These are phyloP conservation scores for Ormia ochracea DNA, from an alignment of 2,888 invertebrate species.

Conservation along the genomic window DNA sequence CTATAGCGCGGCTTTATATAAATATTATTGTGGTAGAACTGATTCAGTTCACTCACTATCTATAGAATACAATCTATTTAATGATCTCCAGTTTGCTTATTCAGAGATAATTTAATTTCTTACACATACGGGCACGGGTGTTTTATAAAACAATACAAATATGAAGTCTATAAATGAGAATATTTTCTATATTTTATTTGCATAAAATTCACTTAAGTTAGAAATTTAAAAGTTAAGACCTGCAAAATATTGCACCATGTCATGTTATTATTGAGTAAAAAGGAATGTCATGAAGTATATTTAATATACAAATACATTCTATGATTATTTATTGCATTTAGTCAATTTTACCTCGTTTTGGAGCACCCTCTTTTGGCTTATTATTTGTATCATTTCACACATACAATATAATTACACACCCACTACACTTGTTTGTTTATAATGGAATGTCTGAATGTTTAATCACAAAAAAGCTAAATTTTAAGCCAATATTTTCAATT, in stretches of 20 bases:
- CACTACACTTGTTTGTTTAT: conserved; percentile 23
- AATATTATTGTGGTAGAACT: conserved; percentile 11
- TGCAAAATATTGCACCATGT: too few species aligned
- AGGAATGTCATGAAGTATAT: too few species aligned
- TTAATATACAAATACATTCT: too few species aligned
- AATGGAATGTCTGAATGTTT: not conserved
- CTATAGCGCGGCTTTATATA: not conserved
- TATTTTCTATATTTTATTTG: too few species aligned
- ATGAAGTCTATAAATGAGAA: not conserved
- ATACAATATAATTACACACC: conserved; percentile 7
- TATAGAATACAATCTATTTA: conserved; percentile 18
- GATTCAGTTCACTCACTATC: conserved; percentile 13
- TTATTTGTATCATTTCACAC: not conserved
- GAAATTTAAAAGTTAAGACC: too few species aligned
- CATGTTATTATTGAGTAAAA: too few species aligned
- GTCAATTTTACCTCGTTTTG: not conserved
- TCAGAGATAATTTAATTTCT: conserved; percentile 21
- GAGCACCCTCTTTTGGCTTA: not conserved
- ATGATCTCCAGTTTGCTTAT: conserved; percentile 5
- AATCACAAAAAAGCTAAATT: not conserved
- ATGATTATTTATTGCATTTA: too few species aligned
- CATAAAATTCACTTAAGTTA: too few species aligned
- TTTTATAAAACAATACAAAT: conserved; percentile 7
- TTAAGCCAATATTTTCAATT: conserved; percentile 40
- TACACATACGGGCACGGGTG: conserved; percentile 40